Evolutionary conservation across 2,797 vertebrate species (phyloP), one percentile per base, ranked within the genome.

Genomic region (Trachurus trachurus): DNA sequence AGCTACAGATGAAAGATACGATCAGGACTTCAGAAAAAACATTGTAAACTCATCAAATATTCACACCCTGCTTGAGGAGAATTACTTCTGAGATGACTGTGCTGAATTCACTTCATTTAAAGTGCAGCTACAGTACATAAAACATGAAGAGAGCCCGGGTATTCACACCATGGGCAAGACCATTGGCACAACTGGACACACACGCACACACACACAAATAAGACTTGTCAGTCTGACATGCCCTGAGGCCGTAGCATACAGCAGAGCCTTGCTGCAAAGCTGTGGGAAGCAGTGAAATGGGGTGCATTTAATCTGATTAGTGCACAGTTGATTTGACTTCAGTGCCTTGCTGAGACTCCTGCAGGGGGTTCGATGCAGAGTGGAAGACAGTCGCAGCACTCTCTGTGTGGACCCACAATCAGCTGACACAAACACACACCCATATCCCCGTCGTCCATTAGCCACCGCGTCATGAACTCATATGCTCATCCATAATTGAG

Each of bases 221-320:
- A 59, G 61, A 56, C 57, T 42, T 67, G 80, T 85, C 80, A 71
- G 42, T 53, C 10, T 71, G 69, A 81, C 34, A 45, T 31, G 62
- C 74, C 88, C 81, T 0, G 1, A 26, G 82, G 90, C 75, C 47
- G 22, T 63, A 65, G 84, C 54, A 69, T 70, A 52, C 78, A 66
- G 66, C 85, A 47, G 66, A 67, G 74, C 76, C 85, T 82, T 49
- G 57, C 83, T 56, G 86, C 82, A 78, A 81, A 81, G 85, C 82
- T 82, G 88, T 71, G 85, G 87, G 81, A 88, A 77, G 86, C 76
- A 70, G 89, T 89, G 93, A 94, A 95, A 95, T 93, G 90, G 86
- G 74, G 73, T 87, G 89, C 15, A 40, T 85, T 89, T 91, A 94
- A 94, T 93, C 66, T 80, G 83, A 93, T 94, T 92, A 90, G 78